These are phyloP conservation scores for Atrichornis clamosus DNA, from an alignment of 2,113 vertebrate genomes.

Conservation along the genomic window DNA sequence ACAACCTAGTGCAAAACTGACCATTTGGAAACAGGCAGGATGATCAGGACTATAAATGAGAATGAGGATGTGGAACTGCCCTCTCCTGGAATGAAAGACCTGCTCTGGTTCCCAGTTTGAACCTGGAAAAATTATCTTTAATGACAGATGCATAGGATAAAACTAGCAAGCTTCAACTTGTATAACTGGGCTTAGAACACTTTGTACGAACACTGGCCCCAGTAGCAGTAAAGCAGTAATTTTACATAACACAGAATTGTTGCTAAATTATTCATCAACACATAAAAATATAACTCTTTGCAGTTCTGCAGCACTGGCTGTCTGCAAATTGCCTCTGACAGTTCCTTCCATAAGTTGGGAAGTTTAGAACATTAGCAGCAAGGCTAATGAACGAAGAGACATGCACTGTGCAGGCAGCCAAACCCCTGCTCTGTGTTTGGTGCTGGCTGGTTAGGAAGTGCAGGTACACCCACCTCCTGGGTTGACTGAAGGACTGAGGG, in stretches of 20 bases:
- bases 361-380: background rate
- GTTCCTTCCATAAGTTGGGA: background rate
- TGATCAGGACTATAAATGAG: background rate
- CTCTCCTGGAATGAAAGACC: background rate
- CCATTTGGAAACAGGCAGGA: background rate
- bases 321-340: slow-evolving; percentile 4
- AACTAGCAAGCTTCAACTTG: slow-evolving; percentile 42
- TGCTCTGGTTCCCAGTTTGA: background rate
- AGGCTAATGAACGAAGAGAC: background rate
- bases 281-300: background rate
- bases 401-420: background rate
- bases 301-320: background rate
- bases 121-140: slow-evolving; percentile 9
- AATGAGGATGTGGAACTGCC: background rate
- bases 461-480: background rate
- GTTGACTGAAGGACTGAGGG: background rate
- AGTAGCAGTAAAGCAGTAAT: slow-evolving; percentile 7
- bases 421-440: background rate
- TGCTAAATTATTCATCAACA: slow-evolving; percentile 53
- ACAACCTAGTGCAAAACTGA: background rate
- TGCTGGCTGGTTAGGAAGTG: background rate
- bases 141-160: background rate
- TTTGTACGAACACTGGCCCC: background rate
- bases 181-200: background rate
- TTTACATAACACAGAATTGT: slow-evolving; percentile 2